Evolutionary conservation across 1,140 invertebrate genomes (phyloP).

Genomic region (Papilio dardanus): DNA sequence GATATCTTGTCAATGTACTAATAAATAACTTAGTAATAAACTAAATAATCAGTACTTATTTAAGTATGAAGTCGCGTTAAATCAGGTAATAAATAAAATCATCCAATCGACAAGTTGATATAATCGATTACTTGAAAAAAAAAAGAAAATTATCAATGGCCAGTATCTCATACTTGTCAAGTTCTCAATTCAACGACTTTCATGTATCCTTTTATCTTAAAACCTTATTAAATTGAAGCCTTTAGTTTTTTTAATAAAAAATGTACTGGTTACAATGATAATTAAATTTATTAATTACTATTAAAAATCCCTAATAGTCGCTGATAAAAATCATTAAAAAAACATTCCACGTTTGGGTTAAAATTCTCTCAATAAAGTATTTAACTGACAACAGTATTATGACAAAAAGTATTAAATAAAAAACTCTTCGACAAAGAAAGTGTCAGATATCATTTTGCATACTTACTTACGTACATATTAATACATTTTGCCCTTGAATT

Average conservation of each 20-base stretch:
- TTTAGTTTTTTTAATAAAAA: not conserved
- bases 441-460: constrained; percentile 25
- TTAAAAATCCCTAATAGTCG: not conserved
- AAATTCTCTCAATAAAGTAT: not conserved
- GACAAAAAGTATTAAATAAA: not conserved
- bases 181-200: not conserved
- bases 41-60: not conserved
- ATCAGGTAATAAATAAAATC: not conserved
- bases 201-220: constrained; percentile 11
- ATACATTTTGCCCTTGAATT: constrained; percentile 22
- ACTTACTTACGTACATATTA: constrained; percentile 7
- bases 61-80: not conserved
- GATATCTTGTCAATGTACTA: not conserved
- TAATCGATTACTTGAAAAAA: not conserved
- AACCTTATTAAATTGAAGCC: not conserved
- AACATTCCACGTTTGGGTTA: not conserved
- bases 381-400: not conserved
- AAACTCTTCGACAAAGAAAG: constrained; percentile 15
- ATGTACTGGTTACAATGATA: not conserved
- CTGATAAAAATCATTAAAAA: not conserved
- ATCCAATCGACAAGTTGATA: not conserved
- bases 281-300: not conserved
- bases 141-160: not conserved
- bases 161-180: constrained; percentile 13
- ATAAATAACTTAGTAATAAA: not conserved